phyloP scores from a whole-genome alignment of 1,140 invertebrate species.

The Delia radicum region DNA sequence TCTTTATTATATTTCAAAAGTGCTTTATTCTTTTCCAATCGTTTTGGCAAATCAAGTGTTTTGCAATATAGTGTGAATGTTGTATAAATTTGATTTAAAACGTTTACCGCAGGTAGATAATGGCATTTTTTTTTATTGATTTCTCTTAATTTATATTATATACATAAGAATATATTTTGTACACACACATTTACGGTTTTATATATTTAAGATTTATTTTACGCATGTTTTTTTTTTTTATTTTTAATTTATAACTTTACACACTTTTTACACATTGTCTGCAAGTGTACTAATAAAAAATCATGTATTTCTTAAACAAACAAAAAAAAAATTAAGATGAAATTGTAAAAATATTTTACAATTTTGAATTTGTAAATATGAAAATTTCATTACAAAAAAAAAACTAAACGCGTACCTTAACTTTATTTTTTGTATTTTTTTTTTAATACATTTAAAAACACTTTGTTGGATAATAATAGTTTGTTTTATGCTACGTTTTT shows the following conservation, averaged over 20 bases:
- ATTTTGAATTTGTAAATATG: slow-evolving; percentile 12
- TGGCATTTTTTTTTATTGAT: not conserved
- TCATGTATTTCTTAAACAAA: not conserved
- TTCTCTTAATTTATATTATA: not conserved
- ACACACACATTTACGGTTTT: too few relatives aligned
- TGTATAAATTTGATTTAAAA: too few relatives aligned
- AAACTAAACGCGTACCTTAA: not conserved
- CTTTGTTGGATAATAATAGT: slow-evolving; percentile 3
- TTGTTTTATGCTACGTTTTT: not conserved
- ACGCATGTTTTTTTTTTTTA: not conserved
- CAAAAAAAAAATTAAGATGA: slow-evolving; percentile 21
- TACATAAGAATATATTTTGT: too few relatives aligned
- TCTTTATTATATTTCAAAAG: too few relatives aligned
- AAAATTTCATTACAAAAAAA: slow-evolving; percentile 3
- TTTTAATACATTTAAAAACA: not conserved
- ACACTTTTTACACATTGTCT: slow-evolving; percentile 55
- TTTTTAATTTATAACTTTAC: slow-evolving; percentile 13
- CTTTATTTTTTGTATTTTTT: not conserved
- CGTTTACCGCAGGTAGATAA: too few relatives aligned
- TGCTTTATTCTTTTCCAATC: too few relatives aligned
- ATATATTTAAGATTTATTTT: too few relatives aligned
- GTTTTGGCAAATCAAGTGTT: too few relatives aligned
- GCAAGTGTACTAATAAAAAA: slow-evolving; percentile 46
- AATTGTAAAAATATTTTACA: slow-evolving; percentile 26
- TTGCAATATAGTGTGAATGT: too few relatives aligned